phyloP scores from a whole-genome alignment of 2,797 vertebrate species.

The Pterois miles region DNA sequence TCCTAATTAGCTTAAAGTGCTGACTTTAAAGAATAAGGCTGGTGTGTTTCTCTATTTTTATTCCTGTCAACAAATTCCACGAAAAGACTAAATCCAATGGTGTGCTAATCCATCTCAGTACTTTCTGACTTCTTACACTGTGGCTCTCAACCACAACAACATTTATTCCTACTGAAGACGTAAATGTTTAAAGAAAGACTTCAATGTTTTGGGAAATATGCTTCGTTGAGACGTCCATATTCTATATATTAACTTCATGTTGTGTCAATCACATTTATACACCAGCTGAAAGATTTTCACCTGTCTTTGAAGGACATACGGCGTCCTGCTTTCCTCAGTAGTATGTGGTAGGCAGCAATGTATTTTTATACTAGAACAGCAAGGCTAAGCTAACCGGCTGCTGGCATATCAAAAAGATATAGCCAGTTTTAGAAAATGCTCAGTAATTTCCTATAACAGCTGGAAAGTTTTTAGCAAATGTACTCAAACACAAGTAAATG shows the following conservation, averaged over 20 bases:
- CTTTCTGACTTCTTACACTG: not conserved
- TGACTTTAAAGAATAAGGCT: not conserved
- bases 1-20: not conserved
- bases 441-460: too few species aligned
- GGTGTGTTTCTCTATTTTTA: not conserved
- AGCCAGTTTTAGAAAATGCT: too few species aligned
- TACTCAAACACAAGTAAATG: not conserved
- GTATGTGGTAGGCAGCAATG: too few species aligned
- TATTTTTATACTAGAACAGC: too few species aligned
- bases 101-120: not conserved
- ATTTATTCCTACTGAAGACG: not conserved
- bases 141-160: not conserved
- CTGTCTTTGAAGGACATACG: too few species aligned
- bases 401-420: too few species aligned
- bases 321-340: too few species aligned
- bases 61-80: not conserved
- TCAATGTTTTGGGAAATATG: not conserved
- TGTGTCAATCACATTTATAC: too few species aligned
- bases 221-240: fast-evolving
- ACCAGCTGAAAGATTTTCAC: too few species aligned
- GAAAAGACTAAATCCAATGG: not conserved
- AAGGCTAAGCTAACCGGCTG: too few species aligned
- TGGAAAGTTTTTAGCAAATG: not conserved
- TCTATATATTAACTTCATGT: too few species aligned
- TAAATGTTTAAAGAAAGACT: not conserved